phyloP scores from a whole-genome alignment of 53 echinoderm and acorn worm genomes.

The Actinopyga echinites region DNA sequence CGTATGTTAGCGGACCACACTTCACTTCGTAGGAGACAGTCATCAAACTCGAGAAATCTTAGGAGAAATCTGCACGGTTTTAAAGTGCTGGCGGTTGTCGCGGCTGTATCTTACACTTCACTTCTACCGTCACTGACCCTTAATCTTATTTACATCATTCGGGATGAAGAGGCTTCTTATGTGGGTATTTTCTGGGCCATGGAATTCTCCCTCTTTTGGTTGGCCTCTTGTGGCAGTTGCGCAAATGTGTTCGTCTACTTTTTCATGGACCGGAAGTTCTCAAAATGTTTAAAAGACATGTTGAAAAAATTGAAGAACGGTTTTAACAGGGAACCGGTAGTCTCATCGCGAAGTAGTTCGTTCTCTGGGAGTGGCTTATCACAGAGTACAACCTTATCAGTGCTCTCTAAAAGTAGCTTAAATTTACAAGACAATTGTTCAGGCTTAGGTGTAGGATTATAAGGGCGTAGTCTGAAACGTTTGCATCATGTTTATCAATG shows the following conservation, averaged over 20 bases:
- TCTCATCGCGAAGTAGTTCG: too few relatives aligned
- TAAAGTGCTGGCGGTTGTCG: not conserved
- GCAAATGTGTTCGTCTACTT: conserved; percentile 1
- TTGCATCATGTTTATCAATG: too few relatives aligned
- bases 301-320: too few relatives aligned
- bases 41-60: not conserved
- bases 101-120: not conserved
- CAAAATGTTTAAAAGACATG: not conserved
- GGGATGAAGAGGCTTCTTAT: too few relatives aligned
- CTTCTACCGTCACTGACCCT: not conserved
- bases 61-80: not conserved
- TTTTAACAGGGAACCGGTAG: too few relatives aligned
- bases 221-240: conserved; percentile 3
- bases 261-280: conserved; percentile 8
- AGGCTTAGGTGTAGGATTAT: too few relatives aligned
- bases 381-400: too few relatives aligned
- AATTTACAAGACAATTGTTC: too few relatives aligned
- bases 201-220: conserved; percentile 20
- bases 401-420: too few relatives aligned
- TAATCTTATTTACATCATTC: not conserved
- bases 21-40: not conserved
- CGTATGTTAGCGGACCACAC: not conserved
- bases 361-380: too few relatives aligned
- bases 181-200: not conserved
- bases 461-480: too few relatives aligned